Evolutionary conservation across 2,113 vertebrate genomes (phyloP).

Genomic region (Oenanthe oenanthe): DNA sequence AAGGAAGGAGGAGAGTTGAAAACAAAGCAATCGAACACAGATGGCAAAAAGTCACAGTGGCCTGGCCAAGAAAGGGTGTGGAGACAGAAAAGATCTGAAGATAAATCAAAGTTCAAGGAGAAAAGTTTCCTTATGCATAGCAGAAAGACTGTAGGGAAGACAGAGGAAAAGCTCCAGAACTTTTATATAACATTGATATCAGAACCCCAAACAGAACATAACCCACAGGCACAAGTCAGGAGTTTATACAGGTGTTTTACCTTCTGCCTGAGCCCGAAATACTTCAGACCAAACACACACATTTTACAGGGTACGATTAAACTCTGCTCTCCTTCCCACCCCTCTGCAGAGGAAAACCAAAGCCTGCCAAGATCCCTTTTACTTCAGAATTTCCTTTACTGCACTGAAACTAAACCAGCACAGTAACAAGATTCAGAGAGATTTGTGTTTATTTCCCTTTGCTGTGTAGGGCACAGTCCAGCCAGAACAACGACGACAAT

Average conservation of each 20-base stretch:
- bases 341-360: background rate
- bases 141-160: background rate
- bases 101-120: background rate
- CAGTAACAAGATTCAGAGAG: background rate
- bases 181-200: background rate
- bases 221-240: background rate
- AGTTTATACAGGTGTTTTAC: background rate
- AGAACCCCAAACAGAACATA: background rate
- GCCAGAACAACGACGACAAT: background rate
- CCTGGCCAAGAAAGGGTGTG: background rate
- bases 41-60: background rate
- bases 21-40: background rate
- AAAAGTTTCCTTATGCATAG: background rate
- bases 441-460: background rate
- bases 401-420: background rate
- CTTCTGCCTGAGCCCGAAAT: background rate
- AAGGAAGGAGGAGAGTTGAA: background rate
- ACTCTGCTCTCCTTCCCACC: background rate
- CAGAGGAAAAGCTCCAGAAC: rapidly evolving
- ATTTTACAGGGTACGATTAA: background rate
- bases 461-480: background rate
- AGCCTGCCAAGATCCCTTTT: background rate
- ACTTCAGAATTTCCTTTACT: background rate
- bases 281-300: background rate
- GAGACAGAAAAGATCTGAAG: background rate